Evolutionary conservation across 1,140 invertebrate genomes (phyloP).

Genomic region (Subanguina moxae): DNA sequence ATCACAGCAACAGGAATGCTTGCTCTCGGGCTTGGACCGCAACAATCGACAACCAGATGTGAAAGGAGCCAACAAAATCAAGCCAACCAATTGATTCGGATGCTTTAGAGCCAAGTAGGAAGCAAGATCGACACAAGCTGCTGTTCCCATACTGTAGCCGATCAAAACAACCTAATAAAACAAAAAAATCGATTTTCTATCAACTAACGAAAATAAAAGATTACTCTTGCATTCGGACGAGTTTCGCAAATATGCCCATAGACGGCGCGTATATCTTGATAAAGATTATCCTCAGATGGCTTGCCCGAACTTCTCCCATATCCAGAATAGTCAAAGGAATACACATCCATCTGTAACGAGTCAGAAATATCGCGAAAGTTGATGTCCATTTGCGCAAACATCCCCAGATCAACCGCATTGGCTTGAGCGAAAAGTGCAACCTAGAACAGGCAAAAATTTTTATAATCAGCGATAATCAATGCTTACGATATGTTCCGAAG

Average conservation of each 20-base stretch:
- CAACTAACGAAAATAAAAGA: neutral
- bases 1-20: conserved; percentile 17
- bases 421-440: conserved; percentile 25
- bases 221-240: neutral
- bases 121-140: conserved; percentile 16
- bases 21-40: conserved; percentile 10
- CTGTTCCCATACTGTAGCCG: conserved; percentile 20
- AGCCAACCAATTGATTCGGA: conserved; percentile 7
- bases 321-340: conserved; percentile 24
- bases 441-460: too few relatives aligned
- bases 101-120: conserved; percentile 18
- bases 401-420: conserved; percentile 18
- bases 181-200: neutral
- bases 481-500: too few relatives aligned
- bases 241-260: conserved; percentile 16
- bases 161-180: conserved; percentile 17
- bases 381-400: conserved; percentile 13
- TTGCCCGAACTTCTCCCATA: conserved; percentile 20
- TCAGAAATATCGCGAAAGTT: conserved; percentile 14
- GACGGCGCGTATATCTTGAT: conserved; percentile 23
- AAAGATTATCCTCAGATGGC: conserved; percentile 21
- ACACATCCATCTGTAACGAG: conserved; percentile 9
- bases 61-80: conserved; percentile 28
- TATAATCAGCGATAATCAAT: conserved; percentile 5
- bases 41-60: conserved; percentile 23